Base-by-base conservation (phyloP, 1,140 invertebrate species). In the Phymastichus coffea region DNA sequence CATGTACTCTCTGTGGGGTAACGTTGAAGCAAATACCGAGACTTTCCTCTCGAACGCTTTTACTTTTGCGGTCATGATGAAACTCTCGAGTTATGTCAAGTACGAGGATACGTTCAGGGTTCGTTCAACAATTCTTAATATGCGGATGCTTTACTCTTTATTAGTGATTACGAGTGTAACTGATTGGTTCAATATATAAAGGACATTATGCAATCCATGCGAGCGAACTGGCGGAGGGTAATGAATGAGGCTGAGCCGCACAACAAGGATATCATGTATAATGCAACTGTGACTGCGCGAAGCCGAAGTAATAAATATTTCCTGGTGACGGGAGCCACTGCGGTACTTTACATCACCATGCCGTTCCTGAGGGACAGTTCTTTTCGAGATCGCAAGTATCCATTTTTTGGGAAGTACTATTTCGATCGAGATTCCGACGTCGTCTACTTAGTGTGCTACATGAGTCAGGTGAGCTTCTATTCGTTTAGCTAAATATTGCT, bases 391-490 rank as follows among this genome's bases (percentile, higher is more conserved):
- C 26, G 53, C 14, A 37, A 33, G 14, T 55, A 62, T 37, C 60
- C 60, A n/a, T 49, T 62, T 37, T 55, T 53, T 38, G 60, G 49
- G 1, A n/a, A 47, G 20, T 62, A 62, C 23, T 55, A 47, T 20
- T 41, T 41, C 22, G 52, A 62, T 26, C 17, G 22, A 23, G 12
- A 40, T 26, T 62, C 60, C 2, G 38, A 62, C 19, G 2, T 56
- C 2, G 23, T 43, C 38, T 62, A 62, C 15, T 25, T n/a, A 2
- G 9, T 56, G 1, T 55, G 30, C n/a, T 62, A 62, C 35, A 1
- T 35, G 4, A 43, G 23, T 38, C 60, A 57, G 22, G 60, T 62
- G 44, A 47, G 17, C n/a, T 12, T 33, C 28, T 33, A 33, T 33
- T 33, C 6, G 12, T 33, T 33, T 33, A 33, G 6, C 28, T 12